Conservation (phyloP, 2,113 vertebrate genomes). For the Dicaeum eximium region DNA sequence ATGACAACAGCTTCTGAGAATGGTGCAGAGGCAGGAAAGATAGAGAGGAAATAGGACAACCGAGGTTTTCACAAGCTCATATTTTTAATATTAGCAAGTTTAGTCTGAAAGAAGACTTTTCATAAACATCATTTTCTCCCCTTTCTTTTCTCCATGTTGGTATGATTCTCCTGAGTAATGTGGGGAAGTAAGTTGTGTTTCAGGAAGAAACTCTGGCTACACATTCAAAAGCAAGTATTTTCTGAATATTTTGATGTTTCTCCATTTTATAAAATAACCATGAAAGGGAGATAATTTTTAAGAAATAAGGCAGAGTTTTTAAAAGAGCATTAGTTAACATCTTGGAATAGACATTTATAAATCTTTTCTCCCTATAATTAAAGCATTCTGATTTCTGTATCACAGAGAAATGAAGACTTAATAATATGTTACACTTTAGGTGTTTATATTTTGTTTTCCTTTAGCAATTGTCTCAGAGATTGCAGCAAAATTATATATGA, state of each 20-base stretch:
- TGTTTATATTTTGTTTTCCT: not conserved
- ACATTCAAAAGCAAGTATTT: not conserved
- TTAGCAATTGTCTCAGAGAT: not conserved
- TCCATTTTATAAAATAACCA: not conserved
- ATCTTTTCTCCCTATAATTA: not conserved
- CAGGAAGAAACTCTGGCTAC: not conserved
- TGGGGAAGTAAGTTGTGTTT: not conserved
- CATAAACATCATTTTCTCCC: not conserved
- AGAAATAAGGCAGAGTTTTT: not conserved
- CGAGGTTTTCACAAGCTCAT: not conserved
- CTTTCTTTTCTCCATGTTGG: not conserved
- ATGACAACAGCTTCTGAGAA: not conserved
- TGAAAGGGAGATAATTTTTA: not conserved
- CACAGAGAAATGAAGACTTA: not conserved
- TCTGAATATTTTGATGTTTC: not conserved
- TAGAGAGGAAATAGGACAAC: not conserved
- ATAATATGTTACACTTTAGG: not conserved
- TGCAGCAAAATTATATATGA: not conserved
- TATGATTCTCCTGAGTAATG: not conserved
- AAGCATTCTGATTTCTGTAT: not conserved
- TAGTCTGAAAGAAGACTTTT: not conserved
- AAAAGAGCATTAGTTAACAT: not conserved
- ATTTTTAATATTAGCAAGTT: not conserved
- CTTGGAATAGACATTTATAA: not conserved
- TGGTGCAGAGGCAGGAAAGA: not conserved